Percentiles rank a stretch among this genome's conserved stretches.
Conservation (phyloP, 2,888 invertebrate genomes). For the Zaprionus lineosus region DNA sequence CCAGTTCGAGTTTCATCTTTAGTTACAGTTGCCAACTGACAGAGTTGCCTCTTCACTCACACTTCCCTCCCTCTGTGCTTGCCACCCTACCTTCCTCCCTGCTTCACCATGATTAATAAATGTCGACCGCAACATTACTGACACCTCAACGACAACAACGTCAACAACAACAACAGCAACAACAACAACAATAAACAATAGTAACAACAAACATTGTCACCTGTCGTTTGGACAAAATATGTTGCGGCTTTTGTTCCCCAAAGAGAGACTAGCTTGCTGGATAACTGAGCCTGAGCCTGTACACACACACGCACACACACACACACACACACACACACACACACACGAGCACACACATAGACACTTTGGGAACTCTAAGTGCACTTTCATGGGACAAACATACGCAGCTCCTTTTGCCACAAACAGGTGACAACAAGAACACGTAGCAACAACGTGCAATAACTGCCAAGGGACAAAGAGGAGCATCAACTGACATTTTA, state of each 20-base stretch:
- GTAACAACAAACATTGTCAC: no score
- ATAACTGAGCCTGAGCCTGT: constrained; percentile 15
- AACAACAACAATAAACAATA: no score
- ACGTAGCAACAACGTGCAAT: constrained; percentile 48
- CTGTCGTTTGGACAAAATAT: constrained; percentile 49
- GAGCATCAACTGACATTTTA: constrained; percentile 40
- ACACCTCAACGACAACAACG: constrained; percentile 56
- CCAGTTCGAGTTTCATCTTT: constrained; percentile 1
- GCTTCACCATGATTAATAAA: constrained; percentile 68
- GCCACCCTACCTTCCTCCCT: constrained; percentile 12
- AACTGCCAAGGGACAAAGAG: constrained; percentile 39
- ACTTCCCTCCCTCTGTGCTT: not conserved
- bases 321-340: constrained; percentile 6
- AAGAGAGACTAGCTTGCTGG: constrained; percentile 9
- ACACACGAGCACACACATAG: not conserved
- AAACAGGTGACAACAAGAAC: constrained; percentile 68
- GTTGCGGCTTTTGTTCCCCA: constrained; percentile 38
- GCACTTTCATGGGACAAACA: constrained; percentile 46
- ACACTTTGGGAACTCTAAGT: constrained; percentile 29
- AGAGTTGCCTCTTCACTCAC: not conserved
- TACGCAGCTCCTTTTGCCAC: constrained; percentile 63
- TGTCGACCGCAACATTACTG: constrained; percentile 73
- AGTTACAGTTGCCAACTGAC: constrained; percentile 34
- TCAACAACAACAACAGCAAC: no score
- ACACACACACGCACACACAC: constrained; percentile 14